Base-by-base conservation (phyloP, 2,888 invertebrate species). In the Pheosia tremula region DNA sequence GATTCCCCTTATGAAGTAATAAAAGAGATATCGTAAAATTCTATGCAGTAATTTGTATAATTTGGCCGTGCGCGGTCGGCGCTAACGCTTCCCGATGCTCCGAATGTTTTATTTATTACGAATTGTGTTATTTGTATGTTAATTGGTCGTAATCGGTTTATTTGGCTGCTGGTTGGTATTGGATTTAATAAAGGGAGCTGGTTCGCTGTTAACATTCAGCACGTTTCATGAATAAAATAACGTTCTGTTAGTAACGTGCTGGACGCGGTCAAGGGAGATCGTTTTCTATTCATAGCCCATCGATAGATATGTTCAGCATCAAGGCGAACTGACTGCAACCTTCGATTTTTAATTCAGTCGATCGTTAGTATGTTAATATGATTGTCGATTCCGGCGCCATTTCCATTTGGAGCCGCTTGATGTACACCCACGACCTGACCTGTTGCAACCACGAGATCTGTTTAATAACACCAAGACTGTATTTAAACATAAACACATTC, bases 41-140 rank as follows among this genome's bases (percentile, higher is more conserved):
- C 78, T 82, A 86, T 85, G 75, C 68, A 65, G 80, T 78, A 69
- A 82, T 86, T 85, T 85, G 85, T 86, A 86, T 86, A 86, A 86
- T 86, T 75, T 77, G 63, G 53, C 57, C 50, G 56, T 55, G 61
- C 59, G 38, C 64, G 61, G 64, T 60, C 58, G 53, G 66, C 8
- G n/a, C 24, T 45, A 45, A 49, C 56, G 55, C 57, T 13, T 39
- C 60, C 57, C 74, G 69, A 72, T 74, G 64, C 67, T 67, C 24
- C 41, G 39, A 41, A 41, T 41, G 56, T 61, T 66, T 64, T 61
- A 70, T 71, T 55, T 63, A 57, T 58, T 49, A 67, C 38, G 10
- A 41, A 75, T 75, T 71, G 64, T 64, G 76, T 74, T 74, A 70
- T 75, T 74, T 74, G 65, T 71, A 76, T 74, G 76, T 57, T 66